phyloP scores from a whole-genome alignment of 2,888 invertebrate genomes.

The Boloria euphrosyne region DNA sequence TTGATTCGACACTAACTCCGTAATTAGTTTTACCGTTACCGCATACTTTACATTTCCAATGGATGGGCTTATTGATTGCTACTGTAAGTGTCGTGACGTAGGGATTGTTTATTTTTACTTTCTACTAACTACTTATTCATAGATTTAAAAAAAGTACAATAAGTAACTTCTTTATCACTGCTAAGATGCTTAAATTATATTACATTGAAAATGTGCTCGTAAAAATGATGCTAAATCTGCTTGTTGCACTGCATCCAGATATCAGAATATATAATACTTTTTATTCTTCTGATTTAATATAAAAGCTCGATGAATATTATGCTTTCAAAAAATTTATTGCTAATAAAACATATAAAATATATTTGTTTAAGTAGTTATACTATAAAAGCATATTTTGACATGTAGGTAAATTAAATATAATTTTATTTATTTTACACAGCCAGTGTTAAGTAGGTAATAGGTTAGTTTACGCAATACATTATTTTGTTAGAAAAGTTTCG shows the following conservation, averaged over 20 bases:
- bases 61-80: slow-evolving; percentile 56
- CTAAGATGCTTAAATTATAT: slow-evolving; percentile 6
- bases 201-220: slow-evolving; percentile 5
- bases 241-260: slow-evolving; percentile 6
- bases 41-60: slow-evolving; percentile 66
- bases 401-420: slow-evolving; percentile 41
- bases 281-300: slow-evolving; percentile 8
- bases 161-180: slow-evolving; percentile 27
- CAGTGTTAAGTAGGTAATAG: neutral
- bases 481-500: slow-evolving; percentile 57
- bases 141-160: neutral
- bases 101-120: slow-evolving; percentile 60
- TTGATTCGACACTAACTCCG: slow-evolving; percentile 71
- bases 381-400: neutral
- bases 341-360: too few relatives aligned
- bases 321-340: too few relatives aligned
- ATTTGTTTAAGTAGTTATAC: too few relatives aligned
- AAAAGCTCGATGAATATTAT: neutral
- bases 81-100: slow-evolving; percentile 61
- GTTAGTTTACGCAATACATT: slow-evolving; percentile 39
- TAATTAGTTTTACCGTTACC: slow-evolving; percentile 77
- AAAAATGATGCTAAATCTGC: slow-evolving; percentile 14
- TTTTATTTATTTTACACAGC: slow-evolving; percentile 52
- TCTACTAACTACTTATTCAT: slow-evolving; percentile 23
- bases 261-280: neutral